A percentile compares a stretch with the other conserved stretches of the same genome.
Conservation (phyloP, 2,888 invertebrate genomes). For the Diadegma fenestrale region DNA sequence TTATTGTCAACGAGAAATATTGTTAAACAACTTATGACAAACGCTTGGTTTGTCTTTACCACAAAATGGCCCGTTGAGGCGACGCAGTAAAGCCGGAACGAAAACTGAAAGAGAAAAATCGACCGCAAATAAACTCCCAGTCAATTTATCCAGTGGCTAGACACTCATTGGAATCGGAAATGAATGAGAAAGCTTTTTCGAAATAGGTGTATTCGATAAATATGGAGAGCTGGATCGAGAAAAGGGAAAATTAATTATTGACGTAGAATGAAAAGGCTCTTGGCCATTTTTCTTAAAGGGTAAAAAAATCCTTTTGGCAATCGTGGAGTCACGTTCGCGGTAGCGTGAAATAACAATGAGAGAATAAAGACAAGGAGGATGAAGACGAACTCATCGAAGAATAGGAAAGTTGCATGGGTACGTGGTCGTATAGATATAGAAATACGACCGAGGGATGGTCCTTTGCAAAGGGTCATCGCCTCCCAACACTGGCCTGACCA, state of each 20-base stretch:
- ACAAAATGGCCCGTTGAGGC: constrained; percentile 13
- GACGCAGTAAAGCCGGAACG: constrained; percentile 11
- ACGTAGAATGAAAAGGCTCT: background rate
- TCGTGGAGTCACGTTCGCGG: constrained; percentile 63
- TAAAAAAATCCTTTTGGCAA: constrained; percentile 40
- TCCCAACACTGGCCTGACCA: constrained; percentile 72
- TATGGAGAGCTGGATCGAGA: background rate
- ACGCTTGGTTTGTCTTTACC: constrained; percentile 13
- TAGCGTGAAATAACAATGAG: constrained; percentile 56
- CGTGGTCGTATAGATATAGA: constrained; percentile 13
- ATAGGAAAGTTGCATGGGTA: constrained; percentile 14
- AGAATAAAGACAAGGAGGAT: constrained; percentile 28
- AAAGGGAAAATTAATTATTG: background rate
- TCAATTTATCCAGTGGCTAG: background rate
- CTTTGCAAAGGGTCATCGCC: constrained; percentile 76
- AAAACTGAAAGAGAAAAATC: constrained; percentile 7
- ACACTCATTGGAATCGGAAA: background rate
- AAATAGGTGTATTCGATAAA: background rate
- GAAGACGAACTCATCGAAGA: constrained; percentile 40
- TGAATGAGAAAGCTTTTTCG: background rate
- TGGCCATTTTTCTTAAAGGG: background rate
- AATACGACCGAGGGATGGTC: constrained; percentile 68
- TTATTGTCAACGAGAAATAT: constrained; percentile 18
- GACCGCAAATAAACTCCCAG: constrained; percentile 31
- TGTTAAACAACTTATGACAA: constrained; percentile 10